Evolutionary conservation across 2,797 vertebrate species (phyloP).

Genomic region (Periophthalmus magnuspinnatus): DNA sequence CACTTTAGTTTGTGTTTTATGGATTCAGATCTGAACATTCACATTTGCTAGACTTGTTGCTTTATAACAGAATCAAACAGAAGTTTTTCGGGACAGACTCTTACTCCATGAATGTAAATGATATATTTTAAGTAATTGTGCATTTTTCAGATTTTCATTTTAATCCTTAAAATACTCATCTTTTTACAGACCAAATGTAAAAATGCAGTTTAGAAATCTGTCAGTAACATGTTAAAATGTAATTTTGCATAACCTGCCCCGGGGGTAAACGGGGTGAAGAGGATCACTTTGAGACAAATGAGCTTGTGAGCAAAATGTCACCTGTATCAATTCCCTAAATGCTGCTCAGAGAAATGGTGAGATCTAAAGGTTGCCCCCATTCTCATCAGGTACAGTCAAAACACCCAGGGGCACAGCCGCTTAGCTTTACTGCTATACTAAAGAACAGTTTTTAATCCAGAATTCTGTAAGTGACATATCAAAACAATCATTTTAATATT

Average conservation of each 20-base stretch:
- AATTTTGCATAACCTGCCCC: conserved; percentile 43
- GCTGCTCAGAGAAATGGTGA: conserved; percentile 25
- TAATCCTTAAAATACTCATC: background rate
- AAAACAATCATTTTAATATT: background rate
- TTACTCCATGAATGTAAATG: background rate
- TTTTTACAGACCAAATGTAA: background rate
- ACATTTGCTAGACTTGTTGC: background rate
- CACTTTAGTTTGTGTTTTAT: background rate
- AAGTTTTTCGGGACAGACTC: background rate
- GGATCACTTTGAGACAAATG: conserved; percentile 41
- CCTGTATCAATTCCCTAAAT: conserved; percentile 39
- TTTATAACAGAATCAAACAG: too few relatives aligned
- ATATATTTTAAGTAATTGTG: background rate
- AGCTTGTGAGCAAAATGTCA: conserved; percentile 43
- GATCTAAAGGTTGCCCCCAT: conserved; percentile 21
- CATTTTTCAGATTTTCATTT: too few relatives aligned
- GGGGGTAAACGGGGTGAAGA: conserved; percentile 45
- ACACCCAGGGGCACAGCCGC: conserved; percentile 18
- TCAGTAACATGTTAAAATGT: conserved; percentile 34
- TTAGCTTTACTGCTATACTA: conserved; percentile 13
- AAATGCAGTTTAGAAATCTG: conserved; percentile 13
- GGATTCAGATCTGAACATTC: background rate
- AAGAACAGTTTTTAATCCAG: conserved; percentile 10
- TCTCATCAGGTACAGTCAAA: conserved; percentile 25
- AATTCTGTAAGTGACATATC: too few relatives aligned